Evolutionary conservation across 2,113 vertebrate genomes (phyloP).

Genomic region (Syngnathus floridae): DNA sequence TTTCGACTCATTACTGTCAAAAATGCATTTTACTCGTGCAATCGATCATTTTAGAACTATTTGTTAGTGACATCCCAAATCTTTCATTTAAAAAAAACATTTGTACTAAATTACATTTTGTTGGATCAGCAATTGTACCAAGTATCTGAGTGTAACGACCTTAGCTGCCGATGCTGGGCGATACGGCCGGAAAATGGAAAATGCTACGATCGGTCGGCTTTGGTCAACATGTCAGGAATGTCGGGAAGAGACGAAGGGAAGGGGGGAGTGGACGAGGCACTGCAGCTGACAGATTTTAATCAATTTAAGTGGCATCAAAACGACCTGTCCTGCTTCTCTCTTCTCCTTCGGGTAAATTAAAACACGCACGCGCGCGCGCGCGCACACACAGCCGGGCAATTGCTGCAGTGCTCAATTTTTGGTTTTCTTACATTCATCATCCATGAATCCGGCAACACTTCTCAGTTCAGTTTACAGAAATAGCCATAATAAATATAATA

Average conservation of each 20-base stretch:
- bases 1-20: too few species aligned
- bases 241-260: neutral
- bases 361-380: neutral
- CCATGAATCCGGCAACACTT: slow-evolving; percentile 3
- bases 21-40: too few species aligned
- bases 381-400: neutral
- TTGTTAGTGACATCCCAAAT: too few species aligned
- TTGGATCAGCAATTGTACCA: too few species aligned
- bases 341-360: slow-evolving; percentile 33
- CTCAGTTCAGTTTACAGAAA: too few species aligned
- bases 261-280: slow-evolving; percentile 7
- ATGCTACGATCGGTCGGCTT: neutral
- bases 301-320: slow-evolving; percentile 45
- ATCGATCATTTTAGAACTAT: too few species aligned
- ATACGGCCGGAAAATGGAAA: neutral
- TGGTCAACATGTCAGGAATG: slow-evolving; percentile 13
- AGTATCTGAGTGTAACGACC: too few species aligned
- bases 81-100: too few species aligned
- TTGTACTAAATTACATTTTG: too few species aligned
- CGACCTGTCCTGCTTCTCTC: slow-evolving; percentile 31
- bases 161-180: neutral
- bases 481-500: too few species aligned
- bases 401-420: neutral
- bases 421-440: slow-evolving; percentile 3
- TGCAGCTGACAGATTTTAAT: slow-evolving; percentile 46